Conservation (phyloP, 2,888 invertebrate genomes). For the Drosophila meridionalis region DNA sequence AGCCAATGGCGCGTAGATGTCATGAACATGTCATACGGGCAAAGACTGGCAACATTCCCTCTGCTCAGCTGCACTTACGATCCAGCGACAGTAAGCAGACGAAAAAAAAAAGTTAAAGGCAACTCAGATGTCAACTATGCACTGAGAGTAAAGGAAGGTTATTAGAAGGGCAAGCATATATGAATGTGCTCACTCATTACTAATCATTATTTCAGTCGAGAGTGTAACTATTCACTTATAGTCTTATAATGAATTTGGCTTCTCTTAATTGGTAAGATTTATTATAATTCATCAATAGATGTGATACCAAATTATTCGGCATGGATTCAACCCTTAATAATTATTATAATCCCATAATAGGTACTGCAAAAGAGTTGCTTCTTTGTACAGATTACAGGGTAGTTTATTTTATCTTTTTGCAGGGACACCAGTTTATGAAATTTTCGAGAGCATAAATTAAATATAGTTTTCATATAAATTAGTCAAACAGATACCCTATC, state of each 20-base stretch:
- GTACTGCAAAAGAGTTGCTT: too few relatives aligned
- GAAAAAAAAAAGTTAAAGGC: slow-evolving; percentile 10
- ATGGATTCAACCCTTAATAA: too few relatives aligned
- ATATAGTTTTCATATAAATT: too few relatives aligned
- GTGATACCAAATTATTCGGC: too few relatives aligned
- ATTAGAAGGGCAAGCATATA: neutral
- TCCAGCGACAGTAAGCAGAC: slow-evolving; percentile 39
- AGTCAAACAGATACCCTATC: too few relatives aligned
- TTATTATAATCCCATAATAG: too few relatives aligned
- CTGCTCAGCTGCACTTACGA: slow-evolving; percentile 48
- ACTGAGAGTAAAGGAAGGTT: slow-evolving; percentile 10
- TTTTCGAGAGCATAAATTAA: too few relatives aligned
- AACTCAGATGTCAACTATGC: slow-evolving; percentile 24
- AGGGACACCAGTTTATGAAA: too few relatives aligned
- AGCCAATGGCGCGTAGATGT: slow-evolving; percentile 59
- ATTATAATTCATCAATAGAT: too few relatives aligned
- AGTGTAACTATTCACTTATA: neutral
- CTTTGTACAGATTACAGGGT: too few relatives aligned
- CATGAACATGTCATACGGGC: slow-evolving; percentile 68
- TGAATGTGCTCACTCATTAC: neutral
- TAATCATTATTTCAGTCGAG: neutral
- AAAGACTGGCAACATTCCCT: slow-evolving; percentile 47
- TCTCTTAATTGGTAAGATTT: too few relatives aligned
- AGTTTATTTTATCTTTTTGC: too few relatives aligned
- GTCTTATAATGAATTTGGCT: neutral